Conservation (phyloP, 2,113 vertebrate species). For the Rhabdomys dilectus region DNA sequence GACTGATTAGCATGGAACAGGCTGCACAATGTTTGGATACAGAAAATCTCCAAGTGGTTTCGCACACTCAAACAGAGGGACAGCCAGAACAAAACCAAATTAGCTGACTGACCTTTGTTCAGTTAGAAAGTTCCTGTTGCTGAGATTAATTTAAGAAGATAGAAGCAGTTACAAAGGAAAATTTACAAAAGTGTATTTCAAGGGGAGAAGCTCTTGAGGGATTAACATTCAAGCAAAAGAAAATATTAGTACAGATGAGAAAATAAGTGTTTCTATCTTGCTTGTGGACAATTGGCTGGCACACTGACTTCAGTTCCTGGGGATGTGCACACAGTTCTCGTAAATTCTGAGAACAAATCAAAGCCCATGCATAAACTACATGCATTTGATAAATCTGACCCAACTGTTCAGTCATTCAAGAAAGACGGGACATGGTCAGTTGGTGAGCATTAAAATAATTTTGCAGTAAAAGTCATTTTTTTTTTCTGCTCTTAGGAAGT, state of each 20-base stretch:
- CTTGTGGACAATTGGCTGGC: background rate
- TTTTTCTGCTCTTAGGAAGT: background rate
- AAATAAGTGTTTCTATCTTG: background rate
- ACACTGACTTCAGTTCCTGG: background rate
- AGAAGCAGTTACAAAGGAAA: conserved; percentile 29
- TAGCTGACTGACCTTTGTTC: conserved; percentile 52
- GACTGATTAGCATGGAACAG: background rate
- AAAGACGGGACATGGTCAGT: conserved; percentile 42
- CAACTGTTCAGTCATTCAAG: conserved; percentile 39
- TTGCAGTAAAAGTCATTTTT: conserved; percentile 66
- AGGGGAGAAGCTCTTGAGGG: conserved; percentile 8
- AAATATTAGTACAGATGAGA: background rate
- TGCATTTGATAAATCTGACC: conserved; percentile 44
- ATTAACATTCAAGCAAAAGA: conserved; percentile 38
- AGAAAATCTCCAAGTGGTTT: conserved; percentile 28
- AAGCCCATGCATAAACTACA: background rate
- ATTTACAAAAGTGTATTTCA: conserved; percentile 45
- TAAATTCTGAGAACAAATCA: background rate
- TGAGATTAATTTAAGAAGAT: conserved; percentile 53
- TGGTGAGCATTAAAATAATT: conserved; percentile 63
- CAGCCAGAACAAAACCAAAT: background rate
- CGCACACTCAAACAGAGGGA: background rate
- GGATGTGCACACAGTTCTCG: background rate
- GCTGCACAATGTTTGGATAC: background rate
- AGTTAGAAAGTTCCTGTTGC: background rate